Conservation (phyloP, 2,113 vertebrate species). For the Corythaixoides concolor region DNA sequence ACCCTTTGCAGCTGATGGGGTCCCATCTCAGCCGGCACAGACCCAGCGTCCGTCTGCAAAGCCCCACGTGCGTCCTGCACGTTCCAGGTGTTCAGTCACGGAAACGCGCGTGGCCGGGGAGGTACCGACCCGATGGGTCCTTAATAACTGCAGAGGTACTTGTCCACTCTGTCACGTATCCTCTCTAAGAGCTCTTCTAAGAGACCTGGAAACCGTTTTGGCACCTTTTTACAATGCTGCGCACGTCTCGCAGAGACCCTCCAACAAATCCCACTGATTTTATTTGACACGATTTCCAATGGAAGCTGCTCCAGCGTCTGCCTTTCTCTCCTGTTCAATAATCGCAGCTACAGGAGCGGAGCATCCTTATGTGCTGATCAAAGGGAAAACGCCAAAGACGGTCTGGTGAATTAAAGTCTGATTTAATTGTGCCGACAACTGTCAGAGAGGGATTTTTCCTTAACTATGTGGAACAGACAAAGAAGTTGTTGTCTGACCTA, state of each 20-base stretch:
- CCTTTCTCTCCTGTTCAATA: slow-evolving; percentile 15
- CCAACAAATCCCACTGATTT: slow-evolving; percentile 51
- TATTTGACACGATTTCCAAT: slow-evolving; percentile 18
- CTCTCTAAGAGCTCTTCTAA: background rate
- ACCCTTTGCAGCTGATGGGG: background rate
- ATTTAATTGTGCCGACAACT: slow-evolving; percentile 51
- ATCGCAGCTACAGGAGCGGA: background rate
- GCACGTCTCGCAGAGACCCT: slow-evolving; percentile 18
- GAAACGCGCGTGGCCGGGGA: background rate
- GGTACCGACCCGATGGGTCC: background rate
- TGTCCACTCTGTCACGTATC: background rate
- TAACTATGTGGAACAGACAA: background rate
- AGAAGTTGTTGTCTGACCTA: slow-evolving; percentile 24
- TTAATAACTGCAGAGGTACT: background rate
- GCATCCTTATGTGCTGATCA: slow-evolving; percentile 28
- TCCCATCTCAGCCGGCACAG: background rate
- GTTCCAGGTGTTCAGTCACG: background rate
- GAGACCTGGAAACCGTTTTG: background rate
- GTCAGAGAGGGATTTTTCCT: background rate
- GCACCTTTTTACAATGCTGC: background rate
- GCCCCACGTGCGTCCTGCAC: background rate
- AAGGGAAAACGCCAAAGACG: slow-evolving; percentile 34
- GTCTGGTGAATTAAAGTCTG: slow-evolving; percentile 45
- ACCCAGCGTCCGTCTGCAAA: background rate
- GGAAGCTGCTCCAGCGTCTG: background rate